Percentiles rank a stretch among this genome's conserved stretches.
Conservation (phyloP, 2,797 vertebrate species). For the Ptychadena robeensis region DNA sequence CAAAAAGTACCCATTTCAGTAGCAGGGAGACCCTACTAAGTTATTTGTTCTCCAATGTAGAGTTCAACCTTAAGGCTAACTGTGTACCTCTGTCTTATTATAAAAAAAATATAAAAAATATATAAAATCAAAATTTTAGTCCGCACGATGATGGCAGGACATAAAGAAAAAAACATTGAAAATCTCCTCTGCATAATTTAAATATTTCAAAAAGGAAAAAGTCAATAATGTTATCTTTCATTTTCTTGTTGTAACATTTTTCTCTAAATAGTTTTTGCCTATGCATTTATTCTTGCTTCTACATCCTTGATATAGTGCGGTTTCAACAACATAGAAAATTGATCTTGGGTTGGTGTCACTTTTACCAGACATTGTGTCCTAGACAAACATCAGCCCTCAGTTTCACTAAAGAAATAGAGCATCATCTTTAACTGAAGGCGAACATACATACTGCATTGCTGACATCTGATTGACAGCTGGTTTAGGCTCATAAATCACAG, state of each 20-base stretch:
- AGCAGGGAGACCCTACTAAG: no score
- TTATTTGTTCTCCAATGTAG: no score
- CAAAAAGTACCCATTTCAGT: no score
- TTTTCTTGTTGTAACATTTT: not conserved
- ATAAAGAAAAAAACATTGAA: no score
- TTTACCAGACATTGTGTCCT: not conserved
- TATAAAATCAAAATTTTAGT: no score
- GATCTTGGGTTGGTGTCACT: not conserved
- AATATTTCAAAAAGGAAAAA: not conserved
- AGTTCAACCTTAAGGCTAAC: no score
- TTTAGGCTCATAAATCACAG: constrained; percentile 34
- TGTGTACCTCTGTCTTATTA: no score
- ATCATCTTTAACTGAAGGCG: constrained; percentile 18
- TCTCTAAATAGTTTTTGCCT: not conserved
- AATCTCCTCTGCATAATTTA: not conserved
- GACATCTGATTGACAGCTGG: constrained; percentile 33
- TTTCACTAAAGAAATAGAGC: constrained; percentile 6
- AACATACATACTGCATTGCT: constrained; percentile 25
- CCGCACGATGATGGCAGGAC: no score
- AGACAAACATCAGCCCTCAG: not conserved
- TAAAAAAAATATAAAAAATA: no score
- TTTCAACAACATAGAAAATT: constrained; percentile 27
- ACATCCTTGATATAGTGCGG: not conserved
- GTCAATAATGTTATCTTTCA: not conserved
- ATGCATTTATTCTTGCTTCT: not conserved